Evolutionary conservation across 2,113 vertebrate species (phyloP), one percentile per base, ranked within the genome.

Genomic region (Psephotus haematonotus): DNA sequence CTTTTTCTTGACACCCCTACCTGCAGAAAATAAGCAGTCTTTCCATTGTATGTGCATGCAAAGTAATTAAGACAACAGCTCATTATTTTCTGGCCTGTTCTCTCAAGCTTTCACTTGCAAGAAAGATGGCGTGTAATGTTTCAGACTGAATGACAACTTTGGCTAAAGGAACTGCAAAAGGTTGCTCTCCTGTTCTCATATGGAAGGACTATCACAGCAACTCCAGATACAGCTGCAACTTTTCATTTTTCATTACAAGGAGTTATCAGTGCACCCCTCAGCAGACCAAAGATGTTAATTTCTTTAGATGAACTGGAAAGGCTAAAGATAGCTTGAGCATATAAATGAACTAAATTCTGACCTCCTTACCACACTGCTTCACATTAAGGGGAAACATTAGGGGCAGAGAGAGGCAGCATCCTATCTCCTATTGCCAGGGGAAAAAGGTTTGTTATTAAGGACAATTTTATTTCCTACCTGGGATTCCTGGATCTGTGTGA

Each of bases 401-500:
- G 6, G 11, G 25, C 31, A 93, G 27, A 67, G 46, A 70, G 19
- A 74, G 31, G 35, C 44, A 64, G 63, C 16, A 93, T 53, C 47
- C 31, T 52, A 27, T 11, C 20, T 64, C 28, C 14, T 64, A 10
- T 4, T 2, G 1, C 11, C n/a, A 69, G 41, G 7, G 19, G 27
- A 82, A 70, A 28, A 79, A 7, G 3, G 6, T 29, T 77, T 68
- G 20, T 53, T 59, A 84, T 50, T 50, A 74, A 35, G 44, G 69
- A 24, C 6, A 41, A 62, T 5, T 89, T 33, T 86, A 96, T 97
- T 47, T 97, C 98, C 97, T 98, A 99, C 99, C 98, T 99, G 99
- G 90, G 98, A 98, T 97, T 99, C 99, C 86, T 98, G 99, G 97
- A 99, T 99, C 97, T 99, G 99, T 71, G 99, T 99, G 96, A 98